Conservation (phyloP, 1,140 invertebrate genomes). For the Batillaria attramentaria region DNA sequence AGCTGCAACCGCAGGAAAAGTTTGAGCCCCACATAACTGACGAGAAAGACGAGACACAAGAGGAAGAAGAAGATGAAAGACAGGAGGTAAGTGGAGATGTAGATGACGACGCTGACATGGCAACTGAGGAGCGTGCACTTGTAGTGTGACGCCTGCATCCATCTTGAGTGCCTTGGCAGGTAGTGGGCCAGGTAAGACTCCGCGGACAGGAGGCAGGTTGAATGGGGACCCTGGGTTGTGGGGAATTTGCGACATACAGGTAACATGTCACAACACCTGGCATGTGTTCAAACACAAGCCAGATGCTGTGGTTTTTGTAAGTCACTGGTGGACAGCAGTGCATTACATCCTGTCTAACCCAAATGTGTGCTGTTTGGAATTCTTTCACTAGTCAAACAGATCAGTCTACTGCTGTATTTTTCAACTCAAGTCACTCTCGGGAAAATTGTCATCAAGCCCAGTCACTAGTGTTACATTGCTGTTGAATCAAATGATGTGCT, state of each 20-base stretch:
- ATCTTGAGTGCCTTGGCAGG: neutral
- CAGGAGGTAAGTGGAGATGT: conserved; percentile 8
- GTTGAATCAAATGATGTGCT: too few relatives aligned
- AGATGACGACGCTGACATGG: neutral
- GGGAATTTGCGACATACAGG: conserved; percentile 18
- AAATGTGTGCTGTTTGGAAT: too few relatives aligned
- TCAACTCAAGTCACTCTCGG: too few relatives aligned
- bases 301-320: neutral
- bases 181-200: conserved; percentile 13
- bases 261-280: conserved; percentile 4
- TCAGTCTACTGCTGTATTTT: too few relatives aligned
- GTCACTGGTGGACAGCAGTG: neutral
- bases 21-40: conserved; percentile 20
- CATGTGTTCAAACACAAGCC: neutral
- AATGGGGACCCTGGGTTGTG: conserved; percentile 25
- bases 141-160: neutral
- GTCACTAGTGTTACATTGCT: too few relatives aligned
- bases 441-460: too few relatives aligned
- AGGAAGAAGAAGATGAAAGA: conserved; percentile 1
- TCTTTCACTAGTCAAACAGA: neutral
- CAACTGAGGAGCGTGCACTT: neutral
- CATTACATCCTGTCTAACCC: neutral
- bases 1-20: conserved; percentile 29
- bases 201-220: conserved; percentile 28
- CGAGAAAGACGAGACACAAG: neutral